These are phyloP conservation scores for Petrophora chlorosata DNA, from an alignment of 2,888 invertebrate genomes.

Conservation along the genomic window DNA sequence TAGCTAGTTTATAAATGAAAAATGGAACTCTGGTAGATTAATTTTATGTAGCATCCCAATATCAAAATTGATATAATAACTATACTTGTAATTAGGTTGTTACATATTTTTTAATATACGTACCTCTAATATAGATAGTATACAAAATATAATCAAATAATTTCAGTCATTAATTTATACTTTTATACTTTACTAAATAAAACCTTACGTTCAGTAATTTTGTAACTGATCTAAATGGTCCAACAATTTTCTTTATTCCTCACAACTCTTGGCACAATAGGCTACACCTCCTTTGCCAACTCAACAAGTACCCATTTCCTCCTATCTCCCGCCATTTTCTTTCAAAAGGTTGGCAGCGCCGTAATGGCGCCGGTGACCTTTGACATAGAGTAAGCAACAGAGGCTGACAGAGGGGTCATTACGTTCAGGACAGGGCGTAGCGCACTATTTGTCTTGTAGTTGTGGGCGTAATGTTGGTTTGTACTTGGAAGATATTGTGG, in stretches of 20 bases:
- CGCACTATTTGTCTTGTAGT: slow-evolving; percentile 17
- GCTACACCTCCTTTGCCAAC: slow-evolving; percentile 1
- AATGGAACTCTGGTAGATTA: no score
- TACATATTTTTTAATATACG: no score
- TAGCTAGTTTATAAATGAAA: no score
- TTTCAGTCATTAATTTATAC: no score
- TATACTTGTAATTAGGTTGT: no score
- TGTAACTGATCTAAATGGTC: background rate
- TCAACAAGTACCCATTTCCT: slow-evolving; percentile 15
- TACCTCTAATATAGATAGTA: no score
- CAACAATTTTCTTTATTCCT: background rate
- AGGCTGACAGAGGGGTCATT: slow-evolving; percentile 13
- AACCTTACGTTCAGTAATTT: no score
- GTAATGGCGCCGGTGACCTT: slow-evolving; percentile 21
- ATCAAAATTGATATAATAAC: no score
- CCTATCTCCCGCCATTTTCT: slow-evolving; percentile 19
- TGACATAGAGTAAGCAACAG: slow-evolving; percentile 14
- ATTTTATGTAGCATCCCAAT: no score
- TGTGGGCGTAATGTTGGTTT: slow-evolving; percentile 5
- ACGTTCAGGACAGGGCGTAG: slow-evolving; percentile 2
- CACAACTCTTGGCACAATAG: slow-evolving; percentile 5
- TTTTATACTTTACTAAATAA: no score
- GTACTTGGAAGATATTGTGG: slow-evolving; percentile 4
- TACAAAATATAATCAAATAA: no score
- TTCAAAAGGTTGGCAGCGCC: slow-evolving; percentile 16